phyloP scores from a whole-genome alignment of 2,113 vertebrate species.

The Daphoenositta chrysoptera region DNA sequence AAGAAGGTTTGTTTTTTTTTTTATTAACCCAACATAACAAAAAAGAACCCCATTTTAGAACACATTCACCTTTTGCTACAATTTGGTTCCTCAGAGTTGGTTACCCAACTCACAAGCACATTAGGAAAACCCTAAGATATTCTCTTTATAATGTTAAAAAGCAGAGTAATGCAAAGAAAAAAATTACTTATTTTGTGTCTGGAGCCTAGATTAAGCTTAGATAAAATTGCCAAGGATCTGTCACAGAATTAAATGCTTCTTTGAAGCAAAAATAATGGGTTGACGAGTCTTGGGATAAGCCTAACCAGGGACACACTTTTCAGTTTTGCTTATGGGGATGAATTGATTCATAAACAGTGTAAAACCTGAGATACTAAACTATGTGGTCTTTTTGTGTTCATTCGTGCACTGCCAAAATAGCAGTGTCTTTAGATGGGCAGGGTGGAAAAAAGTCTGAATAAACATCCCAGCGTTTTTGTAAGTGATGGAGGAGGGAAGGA shows the following conservation, averaged over 20 bases:
- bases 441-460: background rate
- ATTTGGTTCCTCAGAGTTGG: background rate
- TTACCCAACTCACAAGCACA: fast-evolving
- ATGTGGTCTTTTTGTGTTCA: background rate
- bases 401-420: background rate
- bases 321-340: background rate
- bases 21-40: background rate
- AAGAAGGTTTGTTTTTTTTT: background rate
- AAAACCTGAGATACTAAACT: background rate
- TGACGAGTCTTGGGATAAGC: background rate
- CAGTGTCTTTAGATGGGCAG: background rate
- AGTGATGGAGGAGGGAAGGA: background rate
- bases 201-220: background rate
- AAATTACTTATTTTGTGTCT: background rate
- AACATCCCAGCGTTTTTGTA: background rate
- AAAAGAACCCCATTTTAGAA: background rate
- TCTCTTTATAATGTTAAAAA: background rate
- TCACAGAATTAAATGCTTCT: background rate
- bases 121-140: background rate
- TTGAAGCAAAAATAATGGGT: background rate
- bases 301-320: background rate
- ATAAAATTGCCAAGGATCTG: background rate
- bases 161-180: background rate
- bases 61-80: fast-evolving
- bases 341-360: background rate